Evolutionary conservation across 2,113 vertebrate species (phyloP), one percentile per base, ranked within the genome.

Genomic region (Tragelaphus scriptus): DNA sequence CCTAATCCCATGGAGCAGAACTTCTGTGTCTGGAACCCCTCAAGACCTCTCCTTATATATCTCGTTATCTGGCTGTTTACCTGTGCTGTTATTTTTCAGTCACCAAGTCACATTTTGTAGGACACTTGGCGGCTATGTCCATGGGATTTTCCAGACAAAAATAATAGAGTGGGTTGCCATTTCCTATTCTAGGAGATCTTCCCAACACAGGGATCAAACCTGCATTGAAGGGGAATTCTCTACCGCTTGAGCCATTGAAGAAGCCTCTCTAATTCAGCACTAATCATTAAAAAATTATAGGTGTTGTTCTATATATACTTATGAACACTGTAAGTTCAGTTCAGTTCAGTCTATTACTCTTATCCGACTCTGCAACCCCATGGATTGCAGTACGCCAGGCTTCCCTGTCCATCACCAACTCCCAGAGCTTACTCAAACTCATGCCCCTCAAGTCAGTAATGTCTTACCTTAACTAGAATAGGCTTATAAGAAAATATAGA

Each of bases 341-440:
- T 68, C n/a, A 68, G n/a, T 19, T 65, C 32, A 65, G 65, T 71
- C n/a, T 36, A 21, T 36, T 36, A 71, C 17, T 71, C 65, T n/a
- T 71, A 21, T 71, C 17, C 2, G 1, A 36, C n/a, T 5, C n/a
- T 71, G 17, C 2, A 10, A 36, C 9, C 2, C 17, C 65, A 71
- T 36, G 65, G n/a, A n/a, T n/a, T 36, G 17, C 17, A 36, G 17
- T 21, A 71, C 0, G 0, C n/a, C 9, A 71, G 65, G 19, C n/a
- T 36, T 36, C 65, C n/a, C 17, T 71, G 19, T 71, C 65, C 4
- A 71, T 71, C 65, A 71, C 17, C 65, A 71, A 36, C n/a, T 71
- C n/a, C 65, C 17, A 71, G n/a, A 36, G n/a, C 65, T 36, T 71
- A 21, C 4, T 71, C 17, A 71, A 71, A 36, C 17, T 71, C 65